Base-by-base conservation (phyloP, 2,888 invertebrate species). In the Chymomyza caudatula region DNA sequence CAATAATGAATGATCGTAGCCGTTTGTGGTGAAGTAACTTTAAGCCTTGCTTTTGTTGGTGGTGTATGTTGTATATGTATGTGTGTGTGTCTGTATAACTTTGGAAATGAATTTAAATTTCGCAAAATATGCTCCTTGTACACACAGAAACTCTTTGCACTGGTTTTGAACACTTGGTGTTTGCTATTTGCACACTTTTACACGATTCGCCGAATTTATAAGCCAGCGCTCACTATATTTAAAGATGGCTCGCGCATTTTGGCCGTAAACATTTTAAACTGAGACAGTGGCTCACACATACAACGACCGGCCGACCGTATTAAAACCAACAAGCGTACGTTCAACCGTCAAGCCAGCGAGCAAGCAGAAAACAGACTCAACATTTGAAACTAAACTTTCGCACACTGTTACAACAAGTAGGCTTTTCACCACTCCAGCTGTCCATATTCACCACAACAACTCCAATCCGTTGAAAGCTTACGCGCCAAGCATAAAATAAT, bases 1-100 rank as follows among this genome's bases (percentile, higher is more conserved):
- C 60, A 77, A 66, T 67, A 74, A 69, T 80, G 81, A 80, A 83
- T 80, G 81, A 84, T 80, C 84, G 70, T 71, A 53, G 47, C 19
- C 13, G 47, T 47, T 47, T 11, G 29, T 37, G 11, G 29, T 37
- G 29, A 37, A 37, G 29, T 47, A 47, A 47, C 15, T 47, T 17
- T 47, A 47, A 57, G 64, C 63, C 65, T 63, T 65, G 66, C 25
- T 23, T 54, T 6, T 52, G 44, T 22, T n/a, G 37, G 25, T n/a
- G 37, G 25, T n/a, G 15, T 43, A 19, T 42, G 15, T 55, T 64
- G 44, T 70, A 37, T 63, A 49, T 70, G 59, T 63, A 53, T 70
- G 43, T 59, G 43, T 66, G 29, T 57, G 59, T 52, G 51, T 44
- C 11, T 23, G 29, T 4, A 4, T 54, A 6, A 20, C 8, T 54